phyloP scores from a whole-genome alignment of 2,113 vertebrate species.

The Sisor rabdophorus region DNA sequence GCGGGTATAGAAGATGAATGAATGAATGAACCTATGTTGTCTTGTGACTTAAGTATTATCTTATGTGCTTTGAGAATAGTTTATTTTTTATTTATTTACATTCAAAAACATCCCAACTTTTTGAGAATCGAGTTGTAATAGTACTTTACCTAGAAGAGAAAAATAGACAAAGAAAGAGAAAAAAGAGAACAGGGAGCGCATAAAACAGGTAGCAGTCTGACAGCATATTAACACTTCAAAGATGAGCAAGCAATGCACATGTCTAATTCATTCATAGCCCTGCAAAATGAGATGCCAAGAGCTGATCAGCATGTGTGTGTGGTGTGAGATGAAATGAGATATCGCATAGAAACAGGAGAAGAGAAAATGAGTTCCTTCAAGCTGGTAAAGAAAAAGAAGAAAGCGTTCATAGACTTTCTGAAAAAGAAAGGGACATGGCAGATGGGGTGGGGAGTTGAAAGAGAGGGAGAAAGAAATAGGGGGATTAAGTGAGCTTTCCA shows the following conservation, averaged over 20 bases:
- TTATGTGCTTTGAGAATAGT: too few relatives aligned
- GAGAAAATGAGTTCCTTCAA: conserved; percentile 5
- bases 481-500: conserved; percentile 20
- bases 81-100: too few relatives aligned
- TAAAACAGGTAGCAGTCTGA: conserved; percentile 23
- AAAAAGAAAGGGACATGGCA: conserved; percentile 2
- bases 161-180: conserved; percentile 14
- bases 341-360: conserved; percentile 2
- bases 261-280: conserved; percentile 26
- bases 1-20: too few relatives aligned
- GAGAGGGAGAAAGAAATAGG: conserved; percentile 10
- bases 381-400: conserved; percentile 8
- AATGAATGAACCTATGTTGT: too few relatives aligned
- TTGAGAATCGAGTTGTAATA: background rate
- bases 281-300: conserved; percentile 25
- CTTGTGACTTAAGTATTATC: too few relatives aligned
- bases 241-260: conserved; percentile 28
- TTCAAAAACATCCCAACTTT: too few relatives aligned
- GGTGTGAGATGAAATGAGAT: conserved; percentile 22
- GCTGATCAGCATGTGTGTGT: conserved; percentile 7
- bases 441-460: background rate
- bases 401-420: background rate
- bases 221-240: conserved; percentile 43
- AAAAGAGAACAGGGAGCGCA: background rate
- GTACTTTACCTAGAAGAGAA: conserved; percentile 8